Evolutionary conservation across 1,140 invertebrate genomes (phyloP).

Genomic region (Sitophilus oryzae): DNA sequence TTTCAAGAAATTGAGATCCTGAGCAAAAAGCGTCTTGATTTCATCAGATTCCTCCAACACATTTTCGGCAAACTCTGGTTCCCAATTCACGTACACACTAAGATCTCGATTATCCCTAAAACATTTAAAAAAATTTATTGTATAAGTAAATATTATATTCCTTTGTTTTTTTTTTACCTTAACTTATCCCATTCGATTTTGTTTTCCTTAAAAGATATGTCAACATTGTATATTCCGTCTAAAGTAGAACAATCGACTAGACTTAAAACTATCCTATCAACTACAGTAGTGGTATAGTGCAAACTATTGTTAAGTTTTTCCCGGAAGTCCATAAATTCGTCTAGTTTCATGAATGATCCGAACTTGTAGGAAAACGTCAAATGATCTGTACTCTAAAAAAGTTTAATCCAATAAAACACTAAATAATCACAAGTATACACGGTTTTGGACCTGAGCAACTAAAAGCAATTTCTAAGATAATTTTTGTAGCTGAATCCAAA

Average conservation of each 20-base stretch:
- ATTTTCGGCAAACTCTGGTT: conserved; percentile 43
- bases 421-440: too few species aligned
- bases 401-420: too few species aligned
- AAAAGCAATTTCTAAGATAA: too few species aligned
- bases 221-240: conserved; percentile 40
- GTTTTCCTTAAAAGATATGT: conserved; percentile 47
- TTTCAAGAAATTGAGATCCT: conserved; percentile 35
- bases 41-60: conserved; percentile 31
- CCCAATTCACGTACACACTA: conserved; percentile 53
- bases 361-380: conserved; percentile 89
- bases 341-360: conserved; percentile 87
- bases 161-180: conserved; percentile 27
- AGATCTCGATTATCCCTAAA: conserved; percentile 55
- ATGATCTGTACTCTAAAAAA: conserved; percentile 80
- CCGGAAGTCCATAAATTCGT: conserved; percentile 82
- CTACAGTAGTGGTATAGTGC: conserved; percentile 67
- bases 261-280: conserved; percentile 75
- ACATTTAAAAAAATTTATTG: neutral
- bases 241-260: conserved; percentile 52
- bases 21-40: conserved; percentile 29
- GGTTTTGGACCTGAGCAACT: too few species aligned
- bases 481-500: too few species aligned
- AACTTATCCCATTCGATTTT: conserved; percentile 48
- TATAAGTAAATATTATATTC: neutral
- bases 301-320: conserved; percentile 76